These are phyloP conservation scores for Myotis brandtii DNA, from an alignment of 2,113 vertebrate species.

Conservation along the genomic window DNA sequence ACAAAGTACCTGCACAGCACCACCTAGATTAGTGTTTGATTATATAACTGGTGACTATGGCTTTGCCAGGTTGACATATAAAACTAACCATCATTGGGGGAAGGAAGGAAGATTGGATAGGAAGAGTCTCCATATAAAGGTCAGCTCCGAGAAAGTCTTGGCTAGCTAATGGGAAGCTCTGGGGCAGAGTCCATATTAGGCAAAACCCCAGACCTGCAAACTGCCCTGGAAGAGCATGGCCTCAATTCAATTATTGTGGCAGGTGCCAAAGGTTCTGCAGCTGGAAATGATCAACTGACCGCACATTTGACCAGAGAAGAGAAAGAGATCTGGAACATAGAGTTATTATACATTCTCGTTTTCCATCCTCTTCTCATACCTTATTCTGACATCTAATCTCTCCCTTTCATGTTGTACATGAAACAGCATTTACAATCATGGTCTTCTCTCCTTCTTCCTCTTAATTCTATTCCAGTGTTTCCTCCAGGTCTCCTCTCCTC, in stretches of 20 bases:
- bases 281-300: background rate
- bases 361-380: background rate
- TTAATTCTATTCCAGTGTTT: background rate
- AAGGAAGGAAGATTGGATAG: background rate
- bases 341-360: background rate
- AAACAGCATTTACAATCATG: background rate
- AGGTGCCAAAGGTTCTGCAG: background rate
- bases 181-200: background rate
- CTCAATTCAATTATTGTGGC: background rate
- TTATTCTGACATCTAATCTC: background rate
- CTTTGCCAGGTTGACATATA: background rate
- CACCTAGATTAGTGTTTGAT: background rate
- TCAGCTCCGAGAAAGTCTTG: background rate
- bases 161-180: background rate
- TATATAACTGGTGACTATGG: background rate
- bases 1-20: background rate
- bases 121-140: background rate
- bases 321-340: background rate
- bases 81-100: background rate
- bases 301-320: background rate
- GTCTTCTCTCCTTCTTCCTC: background rate
- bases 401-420: background rate
- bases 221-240: background rate
- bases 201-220: background rate
- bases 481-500: background rate